Base-by-base conservation (phyloP, 2,113 vertebrate genomes). In the Hydrolagus affinis region DNA sequence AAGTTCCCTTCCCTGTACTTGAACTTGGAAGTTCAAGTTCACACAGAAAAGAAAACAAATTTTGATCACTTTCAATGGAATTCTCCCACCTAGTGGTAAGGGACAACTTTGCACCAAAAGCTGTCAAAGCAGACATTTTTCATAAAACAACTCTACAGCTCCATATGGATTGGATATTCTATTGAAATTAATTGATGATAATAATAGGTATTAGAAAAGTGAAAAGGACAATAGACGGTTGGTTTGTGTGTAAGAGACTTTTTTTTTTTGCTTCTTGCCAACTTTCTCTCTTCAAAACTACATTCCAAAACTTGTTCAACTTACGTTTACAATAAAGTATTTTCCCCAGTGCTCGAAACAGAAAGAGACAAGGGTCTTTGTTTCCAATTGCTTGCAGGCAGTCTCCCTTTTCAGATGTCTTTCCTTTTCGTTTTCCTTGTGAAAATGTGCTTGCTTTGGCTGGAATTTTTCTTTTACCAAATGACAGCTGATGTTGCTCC, bases 291-390 rank as follows among this genome's bases (percentile, higher is more conserved):
- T 6, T 44, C 44, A 80, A 64, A 15, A 80, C 10, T 28, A 6
- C 7, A 17, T 14, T 66, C 14, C 19, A 19, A 78, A 64, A 64
- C 14, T 66, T 32, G 25, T 75, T 19, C 32, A 32, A 91, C 96
- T 95, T 93, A 99, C 98, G 94, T 95, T 98, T 99, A 92, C 95
- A 97, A 89, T 99, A 95, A 19, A 99, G 90, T 89, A 99, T 97
- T 91, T 97, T 99, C 21, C 98, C 97, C 90, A 99, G 89, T 15
- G 97, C 98, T 92, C 97, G 93, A 91, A 99, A 99, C 85, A 99
- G 94, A 89, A 98, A 99, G 64, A 99, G 94, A 62, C 96, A 96
- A 25, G 93, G 92, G 88, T 99, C 98, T 90, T 96, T 99, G 86
- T 95, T 94, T 87, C 97, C 97, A 78, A 98, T 92, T 17, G 95